These are phyloP conservation scores for Hololepta plana DNA, from an alignment of 2,888 invertebrate species.

Conservation along the genomic window DNA sequence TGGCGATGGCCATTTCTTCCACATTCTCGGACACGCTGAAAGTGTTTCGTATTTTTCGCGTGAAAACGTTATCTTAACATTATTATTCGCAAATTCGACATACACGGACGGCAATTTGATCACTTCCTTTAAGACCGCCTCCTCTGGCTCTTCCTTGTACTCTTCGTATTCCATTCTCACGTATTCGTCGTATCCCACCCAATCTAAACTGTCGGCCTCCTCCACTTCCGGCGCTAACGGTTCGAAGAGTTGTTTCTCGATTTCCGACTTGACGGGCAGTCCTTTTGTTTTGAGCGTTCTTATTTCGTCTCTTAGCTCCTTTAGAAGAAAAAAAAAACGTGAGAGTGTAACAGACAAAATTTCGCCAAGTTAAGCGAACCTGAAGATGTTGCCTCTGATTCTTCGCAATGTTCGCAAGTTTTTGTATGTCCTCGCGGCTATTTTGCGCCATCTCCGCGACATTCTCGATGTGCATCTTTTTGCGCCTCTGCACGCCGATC, in stretches of 20 bases:
- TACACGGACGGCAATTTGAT: no score
- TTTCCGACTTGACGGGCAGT: no score
- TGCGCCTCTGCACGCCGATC: slow-evolving; percentile 22
- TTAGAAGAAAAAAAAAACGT: slow-evolving; percentile 4
- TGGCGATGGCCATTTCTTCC: slow-evolving; percentile 14
- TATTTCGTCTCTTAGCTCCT: slow-evolving; percentile 15
- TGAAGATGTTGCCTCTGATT: slow-evolving; percentile 20
- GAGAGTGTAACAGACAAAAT: slow-evolving; percentile 1
- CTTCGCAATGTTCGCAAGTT: slow-evolving; percentile 23
- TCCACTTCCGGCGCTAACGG: slow-evolving; percentile 10
- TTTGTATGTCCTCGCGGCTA: slow-evolving; percentile 23
- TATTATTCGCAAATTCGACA: no score
- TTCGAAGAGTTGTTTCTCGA: slow-evolving; percentile 5
- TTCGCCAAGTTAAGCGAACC: neutral
- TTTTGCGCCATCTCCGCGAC: slow-evolving; percentile 17
- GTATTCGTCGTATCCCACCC: no score
- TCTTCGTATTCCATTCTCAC: slow-evolving; percentile 10
- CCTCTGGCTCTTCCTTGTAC: slow-evolving; percentile 8
- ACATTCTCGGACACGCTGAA: no score
- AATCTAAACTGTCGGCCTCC: slow-evolving; percentile 7
- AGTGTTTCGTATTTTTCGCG: slow-evolving; percentile 5
- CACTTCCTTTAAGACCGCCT: no score
- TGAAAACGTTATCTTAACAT: no score
- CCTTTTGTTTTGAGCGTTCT: slow-evolving; percentile 21
- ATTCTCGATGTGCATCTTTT: slow-evolving; percentile 15